These are phyloP conservation scores for Mus caroli DNA, from an alignment of 2,797 vertebrate genomes.

Conservation along the genomic window DNA sequence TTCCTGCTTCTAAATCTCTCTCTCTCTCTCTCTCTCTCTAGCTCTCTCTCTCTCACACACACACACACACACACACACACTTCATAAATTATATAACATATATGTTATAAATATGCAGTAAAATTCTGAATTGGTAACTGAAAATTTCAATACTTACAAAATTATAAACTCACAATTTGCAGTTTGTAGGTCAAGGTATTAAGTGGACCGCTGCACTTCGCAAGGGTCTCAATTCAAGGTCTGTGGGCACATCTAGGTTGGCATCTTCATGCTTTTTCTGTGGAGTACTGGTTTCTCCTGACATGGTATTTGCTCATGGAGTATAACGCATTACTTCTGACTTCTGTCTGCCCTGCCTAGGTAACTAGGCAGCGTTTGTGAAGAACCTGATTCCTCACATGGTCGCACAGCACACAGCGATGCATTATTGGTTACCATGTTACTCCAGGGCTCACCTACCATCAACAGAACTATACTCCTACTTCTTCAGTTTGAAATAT, in stretches of 20 bases:
- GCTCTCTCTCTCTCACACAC: not conserved
- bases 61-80: not conserved
- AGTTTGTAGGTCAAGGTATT: not conserved
- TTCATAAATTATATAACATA: not conserved
- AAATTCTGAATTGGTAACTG: constrained; percentile 53
- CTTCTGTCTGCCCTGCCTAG: not conserved
- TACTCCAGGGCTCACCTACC: not conserved
- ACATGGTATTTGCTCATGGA: not conserved
- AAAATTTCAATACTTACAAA: constrained; percentile 24
- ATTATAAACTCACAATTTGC: not conserved
- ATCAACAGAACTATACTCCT: constrained; percentile 27
- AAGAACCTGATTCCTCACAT: not conserved
- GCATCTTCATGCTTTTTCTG: not conserved
- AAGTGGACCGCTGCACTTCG: not conserved
- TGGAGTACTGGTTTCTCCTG: constrained; percentile 24
- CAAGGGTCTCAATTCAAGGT: constrained; percentile 24
- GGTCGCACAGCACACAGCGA: not conserved
- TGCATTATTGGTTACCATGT: not conserved
- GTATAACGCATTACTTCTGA: not conserved
- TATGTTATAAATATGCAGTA: not conserved
- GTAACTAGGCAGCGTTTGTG: too few relatives aligned
- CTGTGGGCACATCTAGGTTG: not conserved
- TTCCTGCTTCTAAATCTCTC: constrained; percentile 26
- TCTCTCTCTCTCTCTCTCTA: too few relatives aligned
- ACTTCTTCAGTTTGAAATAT: not conserved